These are phyloP conservation scores for Atlantisia rogersi DNA, from an alignment of 2,113 vertebrate genomes.

Conservation along the genomic window DNA sequence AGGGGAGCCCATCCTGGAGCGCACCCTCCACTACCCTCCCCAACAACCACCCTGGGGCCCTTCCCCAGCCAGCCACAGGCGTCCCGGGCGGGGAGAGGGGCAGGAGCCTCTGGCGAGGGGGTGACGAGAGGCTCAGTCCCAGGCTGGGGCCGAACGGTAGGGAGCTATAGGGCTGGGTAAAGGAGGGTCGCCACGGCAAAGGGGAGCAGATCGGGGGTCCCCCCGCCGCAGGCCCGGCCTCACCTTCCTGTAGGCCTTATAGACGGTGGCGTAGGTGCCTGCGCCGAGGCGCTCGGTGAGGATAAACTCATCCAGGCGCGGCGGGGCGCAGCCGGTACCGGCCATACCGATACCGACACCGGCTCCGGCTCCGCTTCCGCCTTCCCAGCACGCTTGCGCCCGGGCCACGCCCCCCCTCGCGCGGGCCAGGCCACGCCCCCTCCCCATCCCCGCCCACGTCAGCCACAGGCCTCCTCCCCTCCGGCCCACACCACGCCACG, in stretches of 20 bases:
- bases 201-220: fast-evolving
- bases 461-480: fast-evolving
- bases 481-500: neutral
- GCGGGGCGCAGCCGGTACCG: slow-evolving; percentile 80
- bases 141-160: too few relatives aligned
- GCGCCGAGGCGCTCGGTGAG: slow-evolving; percentile 93
- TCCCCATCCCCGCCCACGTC: too few relatives aligned
- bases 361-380: slow-evolving; percentile 16
- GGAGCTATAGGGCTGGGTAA: neutral
- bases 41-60: neutral
- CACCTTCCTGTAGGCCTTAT: slow-evolving; percentile 96
- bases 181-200: fast-evolving
- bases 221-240: neutral
- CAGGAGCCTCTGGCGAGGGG: neutral
- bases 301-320: slow-evolving; percentile 88
- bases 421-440: neutral
- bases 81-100: too few relatives aligned
- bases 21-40: too few relatives aligned
- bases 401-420: neutral
- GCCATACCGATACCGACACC: neutral
- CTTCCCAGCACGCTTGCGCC: neutral
- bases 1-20: neutral
- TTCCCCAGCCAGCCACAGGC: fast-evolving
- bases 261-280: slow-evolving; percentile 93
- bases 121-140: neutral